Conservation (phyloP, 2,888 invertebrate genomes). For the Pasiphila rectangulata region DNA sequence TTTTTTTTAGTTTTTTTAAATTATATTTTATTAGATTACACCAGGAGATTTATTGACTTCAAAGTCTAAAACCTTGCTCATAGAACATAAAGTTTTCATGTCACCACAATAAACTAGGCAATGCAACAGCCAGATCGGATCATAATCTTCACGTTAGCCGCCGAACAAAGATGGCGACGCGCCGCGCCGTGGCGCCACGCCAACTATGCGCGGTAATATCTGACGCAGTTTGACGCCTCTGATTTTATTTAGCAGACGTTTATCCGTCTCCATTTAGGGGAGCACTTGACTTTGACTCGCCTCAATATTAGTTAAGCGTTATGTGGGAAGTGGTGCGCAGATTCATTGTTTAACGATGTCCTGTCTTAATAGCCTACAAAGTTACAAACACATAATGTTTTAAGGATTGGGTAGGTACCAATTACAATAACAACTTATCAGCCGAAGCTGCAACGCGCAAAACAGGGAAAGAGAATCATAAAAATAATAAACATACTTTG, state of each 20-base stretch:
- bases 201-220: slow-evolving; percentile 71
- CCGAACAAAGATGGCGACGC: slow-evolving; percentile 48
- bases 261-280: slow-evolving; percentile 61
- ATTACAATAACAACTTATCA: too few species aligned
- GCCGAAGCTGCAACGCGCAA: too few species aligned
- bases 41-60: too few species aligned
- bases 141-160: slow-evolving; percentile 29
- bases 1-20: too few species aligned
- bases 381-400: too few species aligned
- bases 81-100: too few species aligned
- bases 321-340: slow-evolving; percentile 28
- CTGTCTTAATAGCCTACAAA: too few species aligned
- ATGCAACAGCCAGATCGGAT: slow-evolving; percentile 19
- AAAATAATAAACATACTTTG: too few species aligned
- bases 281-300: slow-evolving; percentile 61
- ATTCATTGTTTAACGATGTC: slow-evolving; percentile 21
- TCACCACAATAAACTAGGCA: background rate
- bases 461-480: too few species aligned
- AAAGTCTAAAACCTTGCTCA: too few species aligned
- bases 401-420: too few species aligned
- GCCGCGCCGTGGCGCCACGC: slow-evolving; percentile 55
- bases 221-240: slow-evolving; percentile 63
- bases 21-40: too few species aligned
- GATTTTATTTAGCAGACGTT: slow-evolving; percentile 44
- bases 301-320: slow-evolving; percentile 36